Evolutionary conservation across 1,140 invertebrate species (phyloP), one percentile per base, ranked within the genome.

Genomic region (Leptopilina clavipes): DNA sequence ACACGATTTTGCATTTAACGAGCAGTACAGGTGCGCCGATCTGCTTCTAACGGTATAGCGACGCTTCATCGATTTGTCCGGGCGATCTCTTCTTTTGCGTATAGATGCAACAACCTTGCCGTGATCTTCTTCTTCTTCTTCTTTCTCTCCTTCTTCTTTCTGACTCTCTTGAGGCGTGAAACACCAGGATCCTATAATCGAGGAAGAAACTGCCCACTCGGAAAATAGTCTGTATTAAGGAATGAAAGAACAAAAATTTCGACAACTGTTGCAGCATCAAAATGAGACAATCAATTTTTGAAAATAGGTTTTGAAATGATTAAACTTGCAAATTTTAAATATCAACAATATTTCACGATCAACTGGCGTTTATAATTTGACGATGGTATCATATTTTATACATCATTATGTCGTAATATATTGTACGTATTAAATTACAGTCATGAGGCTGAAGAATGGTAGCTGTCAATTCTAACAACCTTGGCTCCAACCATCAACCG

Each of bases 51-150:
- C 87, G 87, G 87, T 88, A 83, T 73, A 81, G 83, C 72, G 85
- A 87, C 83, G 86, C 84, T 85, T 88, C 85, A 88, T 88, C 87
- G 87, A 82, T 87, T 87, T 82, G 84, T 84, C 79, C 82, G 78
- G 78, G 25, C 74, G 78, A 76, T 80, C 79, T 75, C 79, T 82
- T 70, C 74, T 73, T 79, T 76, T 40, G 76, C 74, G 76, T 71
- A 78, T 76, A 82, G 79, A 73, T 73, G 72, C 54, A 76, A 73
- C 75, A 74, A 31, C 22, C 25, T 65, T 65, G 22, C 25, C 22
- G 59, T 31, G 52, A 19, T 54, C 17, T 54, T 10, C 52, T 19
- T 1, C 8, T 54, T 18, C n/a, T 18, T 9, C 52, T 18, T 52
- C 7, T 82, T 40, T 40, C 7, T 40, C 7, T 40, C 3, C 77